Base-by-base conservation (phyloP, 2,888 invertebrate species). In the Cheilosia impressa region DNA sequence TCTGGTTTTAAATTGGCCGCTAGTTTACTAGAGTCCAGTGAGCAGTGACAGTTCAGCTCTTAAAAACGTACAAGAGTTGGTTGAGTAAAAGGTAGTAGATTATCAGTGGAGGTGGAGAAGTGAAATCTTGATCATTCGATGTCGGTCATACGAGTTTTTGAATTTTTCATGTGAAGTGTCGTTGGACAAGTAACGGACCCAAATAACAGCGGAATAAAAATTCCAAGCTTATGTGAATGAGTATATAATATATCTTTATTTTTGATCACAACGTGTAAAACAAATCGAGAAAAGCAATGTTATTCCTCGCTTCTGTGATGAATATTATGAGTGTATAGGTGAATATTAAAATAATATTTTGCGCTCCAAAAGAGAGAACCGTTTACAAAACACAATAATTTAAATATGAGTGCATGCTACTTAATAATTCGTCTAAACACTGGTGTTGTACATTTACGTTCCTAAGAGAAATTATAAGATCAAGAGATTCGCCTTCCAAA, bases 251-350 rank as follows among this genome's bases (percentile, higher is more conserved):
- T 55, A 53, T 58, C 13, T 47, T 60, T 58, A 43, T 57, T 73
- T 63, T 38, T 71, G 69, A 58, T 71, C 69, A 75, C 69, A 71
- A 71, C 84, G 75, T 84, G 80, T 80, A 84, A 80, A 75, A 71
- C 60, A 47, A 41, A 47, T 55, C 53, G 38, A 31, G 45, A 55
- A 47, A 52, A 50, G 68, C 73, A 63, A 68, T 47, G 53, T 62
- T n/a, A n/a, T 66, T 22, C 13, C 52, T 57, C 57, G 15, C 43
- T 43, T 53, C 60, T 41, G 45, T 66, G 80, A 66, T 84, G 57
- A 63, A 65, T 69, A 63, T 41, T 63, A 47, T 41, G 47, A 78
- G 15, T 60, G 53, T 15, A 68, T 45, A 41, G 47, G 63, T 69
- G 58, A 52, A 43, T 22, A 50, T 38, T 38, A 38, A 69, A 71